These are phyloP conservation scores for Strigamia maritima DNA, from an alignment of 2,888 invertebrate genomes.

Conservation along the genomic window DNA sequence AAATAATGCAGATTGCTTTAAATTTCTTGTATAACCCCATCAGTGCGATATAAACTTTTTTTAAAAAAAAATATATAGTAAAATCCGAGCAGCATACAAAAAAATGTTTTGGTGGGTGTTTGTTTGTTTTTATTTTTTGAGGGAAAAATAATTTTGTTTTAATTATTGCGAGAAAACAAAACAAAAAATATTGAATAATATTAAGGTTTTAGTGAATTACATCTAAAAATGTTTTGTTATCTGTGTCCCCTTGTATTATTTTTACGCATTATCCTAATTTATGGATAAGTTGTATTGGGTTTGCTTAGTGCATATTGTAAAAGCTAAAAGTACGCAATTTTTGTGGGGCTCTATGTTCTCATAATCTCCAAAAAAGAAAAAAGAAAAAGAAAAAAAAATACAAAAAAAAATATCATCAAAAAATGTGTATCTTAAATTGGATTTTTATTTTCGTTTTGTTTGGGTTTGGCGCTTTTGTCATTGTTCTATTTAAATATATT, in stretches of 20 bases:
- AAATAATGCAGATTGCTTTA: not conserved
- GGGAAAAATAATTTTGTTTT: not conserved
- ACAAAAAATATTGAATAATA: not conserved
- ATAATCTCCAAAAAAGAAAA: not conserved
- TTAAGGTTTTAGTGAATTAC: not conserved
- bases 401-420: not conserved
- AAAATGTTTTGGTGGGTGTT: not conserved
- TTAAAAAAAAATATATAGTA: not conserved
- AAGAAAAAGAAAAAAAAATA: not conserved
- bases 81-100: not conserved
- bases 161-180: not conserved
- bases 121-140: no score
- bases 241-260: conserved; percentile 23
- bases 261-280: conserved; percentile 21
- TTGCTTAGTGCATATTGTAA: conserved; percentile 32
- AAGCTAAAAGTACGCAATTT: not conserved
- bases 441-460: conserved; percentile 21
- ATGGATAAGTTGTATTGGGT: conserved; percentile 25
- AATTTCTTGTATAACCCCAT: not conserved
- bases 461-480: not conserved
- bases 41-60: not conserved
- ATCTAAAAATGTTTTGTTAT: conserved; percentile 15
- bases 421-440: not conserved
- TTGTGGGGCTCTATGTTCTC: not conserved
- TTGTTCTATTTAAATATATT: not conserved